phyloP scores from a whole-genome alignment of 1,140 invertebrate genomes.

The Tigriopus japonicus region DNA sequence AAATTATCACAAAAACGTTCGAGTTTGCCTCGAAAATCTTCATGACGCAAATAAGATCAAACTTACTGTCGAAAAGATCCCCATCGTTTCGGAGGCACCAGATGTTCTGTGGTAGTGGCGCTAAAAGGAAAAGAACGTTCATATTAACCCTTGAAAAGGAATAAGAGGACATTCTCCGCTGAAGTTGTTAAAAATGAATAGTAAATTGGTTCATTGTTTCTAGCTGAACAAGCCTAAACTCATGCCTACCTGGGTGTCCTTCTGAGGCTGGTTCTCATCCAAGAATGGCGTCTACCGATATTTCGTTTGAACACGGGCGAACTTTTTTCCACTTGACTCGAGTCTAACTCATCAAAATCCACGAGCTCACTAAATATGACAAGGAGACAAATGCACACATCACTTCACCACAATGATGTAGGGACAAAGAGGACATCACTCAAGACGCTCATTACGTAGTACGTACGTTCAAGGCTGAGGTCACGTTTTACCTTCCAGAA shows the following conservation, averaged over 20 bases:
- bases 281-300: constrained; percentile 19
- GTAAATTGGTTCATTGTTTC: no score
- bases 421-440: not conserved
- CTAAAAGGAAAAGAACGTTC: not conserved
- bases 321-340: not conserved
- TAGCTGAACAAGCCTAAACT: not conserved
- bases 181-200: no score
- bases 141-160: constrained; percentile 14
- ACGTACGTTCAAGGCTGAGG: not conserved
- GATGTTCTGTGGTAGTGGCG: constrained; percentile 39
- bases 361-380: not conserved
- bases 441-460: not conserved
- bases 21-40: no score
- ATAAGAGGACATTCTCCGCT: constrained; percentile 4
- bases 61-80: constrained; percentile 56
- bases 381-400: not conserved
- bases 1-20: no score
- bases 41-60: not conserved
- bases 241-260: constrained; percentile 17
- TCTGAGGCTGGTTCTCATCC: constrained; percentile 20
- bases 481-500: not conserved
- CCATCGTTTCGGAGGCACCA: constrained; percentile 46
- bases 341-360: constrained; percentile 3
- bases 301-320: constrained; percentile 1
- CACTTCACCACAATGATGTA: not conserved